Percentiles rank a stretch among this genome's conserved stretches.
Evolutionary conservation across 30 jellyfish, hydroid and myxozoan genomes (phyloP).

Genomic region (Turritopsis dohrnii): DNA sequence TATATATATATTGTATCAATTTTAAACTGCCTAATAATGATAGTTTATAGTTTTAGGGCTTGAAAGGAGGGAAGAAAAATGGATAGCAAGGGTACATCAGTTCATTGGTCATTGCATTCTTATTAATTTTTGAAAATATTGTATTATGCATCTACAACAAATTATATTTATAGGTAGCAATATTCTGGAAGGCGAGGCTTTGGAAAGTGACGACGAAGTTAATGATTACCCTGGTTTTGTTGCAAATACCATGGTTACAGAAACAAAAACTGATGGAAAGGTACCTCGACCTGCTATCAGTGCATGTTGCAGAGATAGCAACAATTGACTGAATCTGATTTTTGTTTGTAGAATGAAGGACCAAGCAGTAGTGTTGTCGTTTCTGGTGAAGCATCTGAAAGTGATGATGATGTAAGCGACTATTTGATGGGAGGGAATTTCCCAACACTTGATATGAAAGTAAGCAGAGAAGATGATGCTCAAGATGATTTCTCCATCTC

Average conservation of each 20-base stretch:
- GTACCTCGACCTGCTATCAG: conserved; percentile 1
- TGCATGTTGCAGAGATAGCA: too few species aligned
- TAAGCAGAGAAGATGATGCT: not conserved
- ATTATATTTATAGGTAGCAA: conserved; percentile 48
- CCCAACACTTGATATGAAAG: conserved; percentile 48
- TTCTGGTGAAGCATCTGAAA: conserved; percentile 93
- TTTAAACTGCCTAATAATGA: too few species aligned
- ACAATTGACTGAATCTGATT: too few species aligned
- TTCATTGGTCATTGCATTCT: too few species aligned
- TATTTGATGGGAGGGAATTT: conserved; percentile 37
- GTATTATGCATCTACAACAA: too few species aligned
- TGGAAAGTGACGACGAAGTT: conserved; percentile 83
- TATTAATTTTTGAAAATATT: too few species aligned
- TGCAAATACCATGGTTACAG: conserved; percentile 63
- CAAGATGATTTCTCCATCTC: conserved; percentile 12
- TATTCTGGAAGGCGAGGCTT: conserved; percentile 87
- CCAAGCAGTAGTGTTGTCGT: conserved; percentile 87
- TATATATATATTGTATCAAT: too few species aligned
- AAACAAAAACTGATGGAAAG: not conserved
- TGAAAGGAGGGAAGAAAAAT: too few species aligned
- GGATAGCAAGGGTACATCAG: too few species aligned
- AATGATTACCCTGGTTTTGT: conserved; percentile 51
- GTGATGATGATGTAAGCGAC: conserved; percentile 57
- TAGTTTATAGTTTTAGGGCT: too few species aligned
- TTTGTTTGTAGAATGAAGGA: conserved; percentile 13